Percentiles rank a stretch among this genome's conserved stretches.
These are phyloP conservation scores for Mesopsocus fuscifrons DNA, from an alignment of 2,888 invertebrate species.

Conservation along the genomic window DNA sequence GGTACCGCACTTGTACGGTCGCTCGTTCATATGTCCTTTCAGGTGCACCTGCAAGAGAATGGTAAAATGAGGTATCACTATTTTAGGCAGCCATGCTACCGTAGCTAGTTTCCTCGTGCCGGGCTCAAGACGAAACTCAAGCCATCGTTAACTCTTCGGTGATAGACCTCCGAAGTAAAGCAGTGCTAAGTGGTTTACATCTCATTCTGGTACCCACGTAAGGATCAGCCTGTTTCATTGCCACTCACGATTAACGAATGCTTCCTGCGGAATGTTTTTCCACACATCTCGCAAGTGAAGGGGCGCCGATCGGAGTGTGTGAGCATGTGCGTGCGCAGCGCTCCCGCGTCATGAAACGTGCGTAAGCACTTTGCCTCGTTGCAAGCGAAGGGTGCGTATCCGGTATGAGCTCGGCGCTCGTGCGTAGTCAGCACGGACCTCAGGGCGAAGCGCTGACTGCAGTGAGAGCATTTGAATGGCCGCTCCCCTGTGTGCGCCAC, in stretches of 20 bases:
- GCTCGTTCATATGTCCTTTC: not conserved
- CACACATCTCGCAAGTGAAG: constrained; percentile 3
- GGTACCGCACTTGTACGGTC: not conserved
- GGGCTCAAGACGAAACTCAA: too few relatives aligned
- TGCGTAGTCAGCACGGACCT: not conserved
- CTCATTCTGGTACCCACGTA: too few relatives aligned
- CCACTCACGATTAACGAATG: not conserved
- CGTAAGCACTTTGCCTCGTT: not conserved
- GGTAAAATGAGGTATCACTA: not conserved
- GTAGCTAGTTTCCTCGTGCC: too few relatives aligned
- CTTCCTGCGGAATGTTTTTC: constrained; percentile 2
- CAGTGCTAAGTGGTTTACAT: too few relatives aligned
- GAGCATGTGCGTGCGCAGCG: not conserved
- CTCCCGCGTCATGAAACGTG: not conserved
- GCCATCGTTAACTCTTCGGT: too few relatives aligned
- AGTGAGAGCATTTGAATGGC: not conserved
- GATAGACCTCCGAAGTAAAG: too few relatives aligned
- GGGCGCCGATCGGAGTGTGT: not conserved
- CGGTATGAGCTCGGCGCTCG: not conserved
- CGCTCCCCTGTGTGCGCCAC: constrained; percentile 6
- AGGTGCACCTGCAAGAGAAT: constrained; percentile 2
- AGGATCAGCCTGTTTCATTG: too few relatives aligned
- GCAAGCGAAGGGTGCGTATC: not conserved
- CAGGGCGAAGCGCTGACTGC: constrained; percentile 3
- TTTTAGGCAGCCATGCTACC: not conserved